These are phyloP conservation scores for Peromyscus leucopus DNA, from an alignment of 2,113 vertebrate species.

Conservation along the genomic window DNA sequence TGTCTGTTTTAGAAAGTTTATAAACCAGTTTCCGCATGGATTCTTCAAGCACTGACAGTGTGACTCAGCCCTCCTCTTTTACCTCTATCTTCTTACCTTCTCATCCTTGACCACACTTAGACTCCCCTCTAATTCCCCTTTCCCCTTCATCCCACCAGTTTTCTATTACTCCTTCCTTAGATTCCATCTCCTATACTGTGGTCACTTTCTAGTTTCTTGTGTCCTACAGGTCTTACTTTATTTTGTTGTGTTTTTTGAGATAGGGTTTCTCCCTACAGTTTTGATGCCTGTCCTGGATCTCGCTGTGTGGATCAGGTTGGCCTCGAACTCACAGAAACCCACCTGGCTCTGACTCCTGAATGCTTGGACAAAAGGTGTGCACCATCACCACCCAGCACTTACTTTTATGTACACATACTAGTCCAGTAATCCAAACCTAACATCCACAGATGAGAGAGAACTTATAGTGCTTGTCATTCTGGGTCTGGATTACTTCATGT, in stretches of 20 bases:
- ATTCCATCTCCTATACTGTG: too few species aligned
- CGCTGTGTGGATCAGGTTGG: too few species aligned
- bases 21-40: not conserved
- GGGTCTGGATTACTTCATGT: not conserved
- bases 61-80: not conserved
- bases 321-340: too few species aligned
- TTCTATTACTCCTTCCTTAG: not conserved
- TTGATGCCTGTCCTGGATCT: too few species aligned
- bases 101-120: not conserved
- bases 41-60: not conserved
- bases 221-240: not conserved
- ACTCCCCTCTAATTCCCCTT: not conserved
- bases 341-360: too few species aligned
- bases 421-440: not conserved
- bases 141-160: not conserved
- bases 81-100: not conserved
- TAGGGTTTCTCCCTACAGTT: too few species aligned
- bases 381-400: too few species aligned
- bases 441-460: not conserved
- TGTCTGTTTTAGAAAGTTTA: not conserved
- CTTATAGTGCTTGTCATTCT: not conserved
- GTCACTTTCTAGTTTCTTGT: not conserved
- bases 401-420: not conserved
- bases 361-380: too few species aligned
- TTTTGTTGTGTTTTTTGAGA: too few species aligned